Evolutionary conservation across 2,113 vertebrate species (phyloP), one percentile per base, ranked within the genome.

Genomic region (Zootoca vivipara): DNA sequence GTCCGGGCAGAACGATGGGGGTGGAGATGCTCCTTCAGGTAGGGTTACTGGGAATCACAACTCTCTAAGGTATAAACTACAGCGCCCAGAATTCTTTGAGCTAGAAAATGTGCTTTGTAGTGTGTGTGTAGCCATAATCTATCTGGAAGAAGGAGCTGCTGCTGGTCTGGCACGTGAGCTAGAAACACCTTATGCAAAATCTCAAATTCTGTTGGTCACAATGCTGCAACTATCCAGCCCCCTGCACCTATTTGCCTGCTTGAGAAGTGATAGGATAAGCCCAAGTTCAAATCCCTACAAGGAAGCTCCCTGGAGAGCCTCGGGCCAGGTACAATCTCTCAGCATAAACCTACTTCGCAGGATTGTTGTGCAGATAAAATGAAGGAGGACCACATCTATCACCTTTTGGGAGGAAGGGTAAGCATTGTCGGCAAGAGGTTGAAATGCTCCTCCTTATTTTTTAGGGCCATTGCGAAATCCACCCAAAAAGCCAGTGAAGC

Each of bases 401-500:
- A 40, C 24, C 38, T 26, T 40, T 7, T 24, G 38, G 74, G 35
- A 77, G 77, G 42, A 33, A 2, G 22, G 42, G 74, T 77, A 24
- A 26, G 1, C 42, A 24, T 40, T 75, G 35, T 33, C 58, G 3
- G 78, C 46, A 58, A 58, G 30, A 10, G 16, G 3, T 83, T 69
- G 28, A 69, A 38, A 30, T 46, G 15, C n/a, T 20, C 67, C 30
- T 84, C 28, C 35, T 22, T 28, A 26, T 80, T 65, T 65, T 46
- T 82, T 89, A 97, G 96, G 96, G 85, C 40, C 92, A n/a, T 90
- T 87, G 10, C 20, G 33, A 64, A 80, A 85, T 62, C 0, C 0
- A 24, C 91, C 97, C 75, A 75, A 90, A 40, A 95, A 91, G 46
- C 96, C 96, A 83, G 30, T 78, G 20, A 77, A 42, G 18, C 90